Conservation (phyloP, 1,140 invertebrate species). For the Pissodes strobi region DNA sequence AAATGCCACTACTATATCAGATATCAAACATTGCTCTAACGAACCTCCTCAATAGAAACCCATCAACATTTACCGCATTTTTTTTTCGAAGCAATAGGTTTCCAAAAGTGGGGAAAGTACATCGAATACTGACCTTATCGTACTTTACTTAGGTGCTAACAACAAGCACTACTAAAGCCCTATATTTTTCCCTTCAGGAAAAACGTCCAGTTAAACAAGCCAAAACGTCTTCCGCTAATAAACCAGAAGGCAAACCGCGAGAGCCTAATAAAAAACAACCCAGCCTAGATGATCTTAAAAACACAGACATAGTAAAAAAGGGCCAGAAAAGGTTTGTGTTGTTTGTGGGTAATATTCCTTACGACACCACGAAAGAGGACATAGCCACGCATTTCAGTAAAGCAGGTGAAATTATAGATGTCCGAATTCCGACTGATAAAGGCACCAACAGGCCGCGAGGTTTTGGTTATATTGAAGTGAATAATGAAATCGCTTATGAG, state of each 20-base stretch:
- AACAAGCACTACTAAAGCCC: too few species aligned
- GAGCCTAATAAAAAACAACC: conserved; percentile 26
- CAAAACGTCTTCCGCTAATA: conserved; percentile 9
- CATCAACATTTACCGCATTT: too few species aligned
- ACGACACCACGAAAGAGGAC: conserved; percentile 52
- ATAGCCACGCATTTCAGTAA: conserved; percentile 59
- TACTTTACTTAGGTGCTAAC: too few species aligned
- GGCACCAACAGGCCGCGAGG: conserved; percentile 54
- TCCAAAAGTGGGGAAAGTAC: too few species aligned
- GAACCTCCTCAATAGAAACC: too few species aligned
- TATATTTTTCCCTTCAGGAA: conserved; percentile 24
- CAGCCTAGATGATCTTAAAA: conserved; percentile 30
- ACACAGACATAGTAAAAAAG: conserved; percentile 32
- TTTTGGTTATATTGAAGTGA: conserved; percentile 58
- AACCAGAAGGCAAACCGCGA: conserved; percentile 1
- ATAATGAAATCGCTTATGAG: conserved; percentile 56
- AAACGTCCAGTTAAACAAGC: not conserved
- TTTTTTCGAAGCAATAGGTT: too few species aligned
- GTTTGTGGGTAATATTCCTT: conserved; percentile 60
- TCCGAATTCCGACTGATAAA: conserved; percentile 55
- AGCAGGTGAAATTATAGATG: conserved; percentile 52
- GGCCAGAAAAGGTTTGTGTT: conserved; percentile 55
- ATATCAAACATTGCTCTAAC: too few species aligned
- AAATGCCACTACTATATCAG: too few species aligned
- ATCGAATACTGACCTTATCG: too few species aligned